Base-by-base conservation (phyloP, 2,113 vertebrate genomes). In the Mola mola region DNA sequence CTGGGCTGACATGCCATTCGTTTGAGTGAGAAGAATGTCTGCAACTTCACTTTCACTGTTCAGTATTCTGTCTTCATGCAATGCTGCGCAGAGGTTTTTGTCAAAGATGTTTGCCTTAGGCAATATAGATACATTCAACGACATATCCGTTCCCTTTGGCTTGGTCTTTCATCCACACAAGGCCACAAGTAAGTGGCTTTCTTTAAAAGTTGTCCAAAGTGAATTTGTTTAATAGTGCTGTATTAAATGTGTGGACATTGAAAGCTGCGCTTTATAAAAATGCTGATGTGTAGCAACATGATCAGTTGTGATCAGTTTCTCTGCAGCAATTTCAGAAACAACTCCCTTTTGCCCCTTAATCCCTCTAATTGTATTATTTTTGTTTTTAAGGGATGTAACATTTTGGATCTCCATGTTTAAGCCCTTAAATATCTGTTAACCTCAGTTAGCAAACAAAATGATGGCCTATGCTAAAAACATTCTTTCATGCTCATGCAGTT, bases 11-110 rank as follows among this genome's bases (percentile, higher is more conserved):
- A 74, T 73, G 57, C 75, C 74, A 72, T 77, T 79, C 15, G 17
- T 78, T 74, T 68, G 73, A 84, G 46, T 69, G 58, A 72, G 57
- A 75, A 77, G 75, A 85, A 78, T 82, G 64, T 70, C 46, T 50
- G 52, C 60, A 62, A 5, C 59, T 62, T 79, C 62, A 57, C 51
- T 76, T 66, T 38, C 58, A 29, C 56, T 40, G 31, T 61, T 72
- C 61, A 79, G 42, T 75, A 64, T 84, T 79, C 83, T 75, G 75
- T 82, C 69, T 74, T 84, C 52, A 74, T 76, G 59, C 73, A 69
- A 56, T 75, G 60, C 68, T 66, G 64, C 60, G 74, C 60, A 76
- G 62, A 79, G 71, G 52, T 72, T 83, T 83, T 75, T 79, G 59
- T 84, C 86, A 58, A 65, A 70, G 66, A 72, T 74, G 37, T 71